Evolutionary conservation across 2,888 invertebrate species (phyloP).

Genomic region (Chloromyia formosa): DNA sequence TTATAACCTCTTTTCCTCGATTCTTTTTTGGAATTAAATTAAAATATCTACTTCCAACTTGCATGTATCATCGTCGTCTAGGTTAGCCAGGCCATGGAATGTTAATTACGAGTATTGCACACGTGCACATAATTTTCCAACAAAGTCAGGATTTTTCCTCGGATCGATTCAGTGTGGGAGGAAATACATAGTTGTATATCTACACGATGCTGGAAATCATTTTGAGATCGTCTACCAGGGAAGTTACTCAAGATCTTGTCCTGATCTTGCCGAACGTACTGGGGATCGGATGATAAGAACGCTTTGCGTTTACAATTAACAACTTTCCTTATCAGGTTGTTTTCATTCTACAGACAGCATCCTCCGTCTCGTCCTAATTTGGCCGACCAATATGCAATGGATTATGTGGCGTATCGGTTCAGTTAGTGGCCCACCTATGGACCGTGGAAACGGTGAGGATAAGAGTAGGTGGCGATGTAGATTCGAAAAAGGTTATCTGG

Average conservation of each 20-base stretch:
- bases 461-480: constrained; percentile 7
- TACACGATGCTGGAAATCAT: neutral
- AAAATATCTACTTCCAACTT: constrained; percentile 26
- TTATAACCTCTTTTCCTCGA: constrained; percentile 3
- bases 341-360: neutral
- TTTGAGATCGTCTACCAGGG: neutral
- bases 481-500: constrained; percentile 25
- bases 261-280: constrained; percentile 2
- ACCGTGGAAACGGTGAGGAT: neutral
- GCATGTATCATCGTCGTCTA: constrained; percentile 1
- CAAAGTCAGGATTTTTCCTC: neutral
- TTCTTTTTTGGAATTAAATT: constrained; percentile 22
- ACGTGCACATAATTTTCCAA: constrained; percentile 36
- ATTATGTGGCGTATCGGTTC: neutral
- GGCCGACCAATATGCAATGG: neutral
- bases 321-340: constrained; percentile 38
- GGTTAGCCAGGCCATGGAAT: constrained; percentile 27
- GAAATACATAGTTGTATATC: neutral
- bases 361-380: constrained; percentile 16
- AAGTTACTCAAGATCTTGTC: constrained; percentile 31
- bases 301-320: constrained; percentile 36
- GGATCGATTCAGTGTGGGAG: neutral
- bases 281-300: constrained; percentile 17
- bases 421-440: neutral
- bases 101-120: constrained; percentile 37